phyloP scores from a whole-genome alignment of 2,888 invertebrate genomes.

The Polyommatus icarus region DNA sequence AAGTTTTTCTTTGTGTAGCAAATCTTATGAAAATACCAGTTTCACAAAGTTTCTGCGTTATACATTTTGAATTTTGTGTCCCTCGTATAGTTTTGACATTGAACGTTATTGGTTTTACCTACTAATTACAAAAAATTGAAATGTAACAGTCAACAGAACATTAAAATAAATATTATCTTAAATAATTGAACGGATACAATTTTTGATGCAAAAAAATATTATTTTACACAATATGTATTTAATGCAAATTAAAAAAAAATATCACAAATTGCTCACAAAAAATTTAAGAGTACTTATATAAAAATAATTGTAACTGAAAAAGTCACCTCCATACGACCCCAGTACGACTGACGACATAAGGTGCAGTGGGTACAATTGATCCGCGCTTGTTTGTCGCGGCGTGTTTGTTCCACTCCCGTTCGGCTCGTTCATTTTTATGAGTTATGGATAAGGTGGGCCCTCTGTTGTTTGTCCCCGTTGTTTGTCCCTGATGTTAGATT shows the following conservation, averaged over 20 bases:
- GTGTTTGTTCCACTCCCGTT: constrained; percentile 64
- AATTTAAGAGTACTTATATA: not conserved
- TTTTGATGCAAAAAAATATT: not conserved
- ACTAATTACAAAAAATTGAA: too few relatives aligned
- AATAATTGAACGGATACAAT: not conserved
- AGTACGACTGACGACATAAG: constrained; percentile 36
- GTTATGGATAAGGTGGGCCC: constrained; percentile 71
- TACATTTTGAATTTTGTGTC: not conserved
- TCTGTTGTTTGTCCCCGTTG: constrained; percentile 62
- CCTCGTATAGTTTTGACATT: not conserved
- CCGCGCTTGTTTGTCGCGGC: constrained; percentile 54
- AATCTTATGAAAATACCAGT: constrained; percentile 76
- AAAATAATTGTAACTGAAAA: not conserved
- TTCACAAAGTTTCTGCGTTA: constrained; percentile 42
- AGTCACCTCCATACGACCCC: not conserved
- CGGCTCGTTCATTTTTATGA: constrained; percentile 73
- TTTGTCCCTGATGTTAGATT: constrained; percentile 48
- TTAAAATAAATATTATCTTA: too few relatives aligned
- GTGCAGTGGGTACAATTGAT: constrained; percentile 38
- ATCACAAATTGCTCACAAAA: not conserved
- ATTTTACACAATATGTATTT: too few relatives aligned
- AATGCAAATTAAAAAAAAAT: not conserved
- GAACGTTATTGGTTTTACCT: not conserved
- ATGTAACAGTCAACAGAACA: too few relatives aligned
- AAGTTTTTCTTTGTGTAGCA: constrained; percentile 76